phyloP scores from a whole-genome alignment of 2,888 invertebrate species.

The Azorinus chamasolen region DNA sequence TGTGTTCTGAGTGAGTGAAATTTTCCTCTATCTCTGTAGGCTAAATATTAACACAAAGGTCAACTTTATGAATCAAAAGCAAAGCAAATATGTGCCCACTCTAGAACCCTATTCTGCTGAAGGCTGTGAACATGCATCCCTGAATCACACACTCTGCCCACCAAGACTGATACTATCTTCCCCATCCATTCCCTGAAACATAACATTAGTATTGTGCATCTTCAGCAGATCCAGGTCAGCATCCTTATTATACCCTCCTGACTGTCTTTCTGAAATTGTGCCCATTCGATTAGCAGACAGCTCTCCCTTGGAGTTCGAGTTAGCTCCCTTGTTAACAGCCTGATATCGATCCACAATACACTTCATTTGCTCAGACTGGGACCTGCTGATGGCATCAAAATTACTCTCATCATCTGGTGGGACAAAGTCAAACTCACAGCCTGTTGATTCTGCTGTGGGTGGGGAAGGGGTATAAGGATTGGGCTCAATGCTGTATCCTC shows the following conservation, averaged over 20 bases:
- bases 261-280: slow-evolving; percentile 2
- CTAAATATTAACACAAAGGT: too few species aligned
- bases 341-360: slow-evolving; percentile 45
- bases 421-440: slow-evolving; percentile 41
- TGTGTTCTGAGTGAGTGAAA: too few species aligned
- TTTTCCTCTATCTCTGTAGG: too few species aligned
- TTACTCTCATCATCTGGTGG: slow-evolving; percentile 48
- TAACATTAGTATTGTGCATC: slow-evolving; percentile 33
- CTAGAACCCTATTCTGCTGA: too few species aligned
- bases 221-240: slow-evolving; percentile 28
- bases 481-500: not conserved
- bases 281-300: not conserved
- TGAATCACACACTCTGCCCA: not conserved
- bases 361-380: slow-evolving; percentile 51
- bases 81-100: too few species aligned
- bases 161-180: slow-evolving; percentile 8
- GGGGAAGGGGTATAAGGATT: slow-evolving; percentile 8
- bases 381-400: slow-evolving; percentile 41
- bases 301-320: not conserved
- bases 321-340: not conserved
- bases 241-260: slow-evolving; percentile 29
- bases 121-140: too few species aligned
- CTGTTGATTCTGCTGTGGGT: slow-evolving; percentile 37
- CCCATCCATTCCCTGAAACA: slow-evolving; percentile 11
- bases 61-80: too few species aligned